Evolutionary conservation across 2,888 invertebrate genomes (phyloP), one percentile per base, ranked within the genome.

Genomic region (Pteria penguin): DNA sequence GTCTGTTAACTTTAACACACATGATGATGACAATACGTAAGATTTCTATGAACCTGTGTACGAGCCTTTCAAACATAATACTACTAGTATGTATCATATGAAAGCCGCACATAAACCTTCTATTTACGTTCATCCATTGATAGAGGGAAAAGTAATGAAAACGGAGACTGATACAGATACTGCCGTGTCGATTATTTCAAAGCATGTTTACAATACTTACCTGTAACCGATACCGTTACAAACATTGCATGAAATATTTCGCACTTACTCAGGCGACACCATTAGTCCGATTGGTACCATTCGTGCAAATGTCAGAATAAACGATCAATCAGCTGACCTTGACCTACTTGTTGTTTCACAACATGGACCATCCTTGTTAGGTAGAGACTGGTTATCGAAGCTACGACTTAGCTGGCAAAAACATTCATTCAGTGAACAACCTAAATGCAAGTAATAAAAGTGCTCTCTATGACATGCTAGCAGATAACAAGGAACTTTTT

Each of bases 361-460:
- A 22, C 75, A 71, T 3, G 71, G 58, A 14, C 74, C 71, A 22
- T 79, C 79, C 24, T 54, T 79, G 11, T 72, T 81, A 3, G 78
- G 79, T 18, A 31, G 81, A 57, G 79, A 75, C 70, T 83, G 80
- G 81, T 32, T 80, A 8, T 27, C 61, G 32, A 33, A 8, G 2
- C 2, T 62, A 33, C 31, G 14, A 2, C 22, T 62, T 24, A 22
- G 33, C 24, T 62, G 62, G 62, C n/a, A 2, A 2, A 45, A 8
- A 2, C n/a, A 27, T 8, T n/a, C 18, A 62, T 22, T 63, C 63
- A 36, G 5, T 31, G n/a, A 36, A 29, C 8, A 5, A 26, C 22
- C n/a, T 36, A 29, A 57, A 65, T 22, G 65, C 69, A 26, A 26
- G 8, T n/a, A 57, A 62, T 8, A 18, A 14, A 62, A 32, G 27